Conservation (phyloP, 2,888 invertebrate species). For the Brenthis ino region DNA sequence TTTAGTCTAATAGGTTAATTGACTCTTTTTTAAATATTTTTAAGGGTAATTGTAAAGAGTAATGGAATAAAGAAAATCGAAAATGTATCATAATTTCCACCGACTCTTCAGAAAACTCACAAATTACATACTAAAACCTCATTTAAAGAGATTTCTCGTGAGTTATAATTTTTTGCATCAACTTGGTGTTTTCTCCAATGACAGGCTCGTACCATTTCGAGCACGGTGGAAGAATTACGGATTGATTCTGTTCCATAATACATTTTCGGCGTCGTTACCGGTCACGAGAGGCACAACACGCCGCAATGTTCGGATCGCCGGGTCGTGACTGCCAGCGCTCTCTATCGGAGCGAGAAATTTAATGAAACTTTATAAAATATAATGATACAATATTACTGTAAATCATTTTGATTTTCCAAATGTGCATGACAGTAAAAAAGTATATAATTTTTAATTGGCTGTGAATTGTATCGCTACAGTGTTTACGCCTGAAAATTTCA, state of each 20-base stretch:
- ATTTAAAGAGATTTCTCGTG: not conserved
- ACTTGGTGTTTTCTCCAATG: conserved; percentile 18
- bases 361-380: conserved; percentile 36
- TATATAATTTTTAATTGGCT: no score
- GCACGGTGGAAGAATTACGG: conserved; percentile 30
- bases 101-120: no score
- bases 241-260: conserved; percentile 39
- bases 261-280: conserved; percentile 40
- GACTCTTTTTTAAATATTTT: no score
- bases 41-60: no score
- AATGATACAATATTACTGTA: conserved; percentile 15
- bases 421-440: no score
- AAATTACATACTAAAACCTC: no score
- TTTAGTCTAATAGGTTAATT: no score
- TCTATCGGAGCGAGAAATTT: conserved; percentile 36
- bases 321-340: conserved; percentile 40
- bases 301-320: conserved; percentile 30
- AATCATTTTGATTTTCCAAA: not conserved
- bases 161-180: conserved; percentile 11
- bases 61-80: no score
- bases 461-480: no score
- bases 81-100: no score
- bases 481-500: not conserved
- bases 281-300: conserved; percentile 39
- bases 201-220: conserved; percentile 14